These are phyloP conservation scores for Noctua janthina DNA, from an alignment of 2,888 invertebrate genomes.

Conservation along the genomic window DNA sequence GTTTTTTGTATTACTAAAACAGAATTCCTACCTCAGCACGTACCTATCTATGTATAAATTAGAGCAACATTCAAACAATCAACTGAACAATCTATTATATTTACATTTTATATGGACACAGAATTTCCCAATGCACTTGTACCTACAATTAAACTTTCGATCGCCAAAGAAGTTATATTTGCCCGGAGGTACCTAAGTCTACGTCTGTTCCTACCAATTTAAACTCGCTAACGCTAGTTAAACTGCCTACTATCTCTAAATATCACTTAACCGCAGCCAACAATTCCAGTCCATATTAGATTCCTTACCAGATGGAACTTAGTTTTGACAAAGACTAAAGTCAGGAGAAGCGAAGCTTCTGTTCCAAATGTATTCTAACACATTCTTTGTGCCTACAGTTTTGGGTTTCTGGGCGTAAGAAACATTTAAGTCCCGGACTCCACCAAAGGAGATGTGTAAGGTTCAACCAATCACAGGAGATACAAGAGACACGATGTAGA, in stretches of 20 bases:
- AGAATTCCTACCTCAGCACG: not conserved
- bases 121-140: not conserved
- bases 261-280: constrained; percentile 72
- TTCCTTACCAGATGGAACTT: constrained; percentile 73
- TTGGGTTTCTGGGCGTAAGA: not conserved
- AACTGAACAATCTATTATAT: not conserved
- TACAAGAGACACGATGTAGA: too few relatives aligned
- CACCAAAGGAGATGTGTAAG: too few relatives aligned
- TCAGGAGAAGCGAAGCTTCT: not conserved
- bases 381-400: not conserved
- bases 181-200: constrained; percentile 25
- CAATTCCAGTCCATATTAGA: constrained; percentile 72
- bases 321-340: constrained; percentile 71
- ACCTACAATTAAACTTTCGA: not conserved
- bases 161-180: constrained; percentile 33
- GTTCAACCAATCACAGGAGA: too few relatives aligned
- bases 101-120: not conserved
- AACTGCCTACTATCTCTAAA: constrained; percentile 63
- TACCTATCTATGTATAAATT: not conserved
- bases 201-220: constrained; percentile 45
- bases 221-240: constrained; percentile 53
- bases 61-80: not conserved
- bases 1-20: not conserved
- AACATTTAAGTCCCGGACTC: not conserved
- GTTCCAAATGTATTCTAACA: not conserved